phyloP scores from a whole-genome alignment of 2,888 invertebrate species.

The Thysanoteuthis rhombus region DNA sequence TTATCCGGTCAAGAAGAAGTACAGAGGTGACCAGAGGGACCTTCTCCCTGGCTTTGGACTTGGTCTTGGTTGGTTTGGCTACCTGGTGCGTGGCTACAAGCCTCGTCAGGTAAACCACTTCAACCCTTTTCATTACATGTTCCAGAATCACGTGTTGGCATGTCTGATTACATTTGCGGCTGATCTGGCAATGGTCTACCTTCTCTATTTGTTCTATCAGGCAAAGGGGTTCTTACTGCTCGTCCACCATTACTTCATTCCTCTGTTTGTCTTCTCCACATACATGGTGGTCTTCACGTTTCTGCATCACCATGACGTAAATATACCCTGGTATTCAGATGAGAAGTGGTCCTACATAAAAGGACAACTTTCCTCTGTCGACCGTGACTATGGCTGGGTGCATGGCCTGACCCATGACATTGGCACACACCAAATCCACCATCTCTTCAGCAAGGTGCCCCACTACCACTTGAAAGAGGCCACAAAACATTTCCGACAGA shows the following conservation, averaged over 20 bases:
- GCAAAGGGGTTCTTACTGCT: constrained; percentile 47
- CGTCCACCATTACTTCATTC: constrained; percentile 54
- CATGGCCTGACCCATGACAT: constrained; percentile 62
- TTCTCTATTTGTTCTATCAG: constrained; percentile 44
- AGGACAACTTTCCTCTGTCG: constrained; percentile 63
- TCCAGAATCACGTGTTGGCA: constrained; percentile 47
- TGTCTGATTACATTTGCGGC: constrained; percentile 48
- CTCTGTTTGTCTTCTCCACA: constrained; percentile 58
- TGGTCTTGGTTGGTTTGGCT: constrained; percentile 59
- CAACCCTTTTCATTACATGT: constrained; percentile 49
- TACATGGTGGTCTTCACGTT: constrained; percentile 63
- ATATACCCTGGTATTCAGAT: constrained; percentile 62
- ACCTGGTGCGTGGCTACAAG: constrained; percentile 57
- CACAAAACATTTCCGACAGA: constrained; percentile 56
- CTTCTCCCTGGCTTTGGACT: constrained; percentile 47
- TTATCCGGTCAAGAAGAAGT: constrained; percentile 56
- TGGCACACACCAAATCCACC: constrained; percentile 64
- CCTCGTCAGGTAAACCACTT: constrained; percentile 56
- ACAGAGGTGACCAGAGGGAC: constrained; percentile 36
- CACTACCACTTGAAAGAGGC: constrained; percentile 65
- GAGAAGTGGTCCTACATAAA: constrained; percentile 60
- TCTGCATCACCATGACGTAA: constrained; percentile 62
- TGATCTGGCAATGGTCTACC: constrained; percentile 44
- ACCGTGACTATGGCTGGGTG: constrained; percentile 62
- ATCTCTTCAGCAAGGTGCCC: constrained; percentile 63